Conservation (phyloP, 2,888 invertebrate genomes). For the Ectemnius continuus region DNA sequence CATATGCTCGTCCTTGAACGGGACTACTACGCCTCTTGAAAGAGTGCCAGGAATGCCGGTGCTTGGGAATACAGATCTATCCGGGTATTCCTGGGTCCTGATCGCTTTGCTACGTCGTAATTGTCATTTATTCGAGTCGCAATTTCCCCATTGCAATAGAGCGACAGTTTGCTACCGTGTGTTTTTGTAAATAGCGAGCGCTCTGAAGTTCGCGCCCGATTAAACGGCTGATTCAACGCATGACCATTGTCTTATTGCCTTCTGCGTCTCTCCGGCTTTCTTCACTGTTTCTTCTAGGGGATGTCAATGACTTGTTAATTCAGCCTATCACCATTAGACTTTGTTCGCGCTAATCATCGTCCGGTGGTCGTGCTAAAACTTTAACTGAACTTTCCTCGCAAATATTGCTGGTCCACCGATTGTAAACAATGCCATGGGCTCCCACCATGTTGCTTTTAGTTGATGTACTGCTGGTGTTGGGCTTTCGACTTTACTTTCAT, state of each 20-base stretch:
- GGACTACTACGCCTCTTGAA: conserved; percentile 6
- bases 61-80: background rate
- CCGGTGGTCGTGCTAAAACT: background rate
- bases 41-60: background rate
- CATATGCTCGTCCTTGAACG: conserved; percentile 17
- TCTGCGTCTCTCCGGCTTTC: no score
- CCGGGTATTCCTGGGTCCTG: background rate
- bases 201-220: no score
- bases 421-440: conserved; percentile 18
- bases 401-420: conserved; percentile 7
- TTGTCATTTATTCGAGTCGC: no score
- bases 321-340: no score
- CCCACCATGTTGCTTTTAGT: background rate
- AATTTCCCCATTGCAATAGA: no score
- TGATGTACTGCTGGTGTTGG: background rate
- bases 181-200: no score
- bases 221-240: no score
- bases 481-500: background rate
- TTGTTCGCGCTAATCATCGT: background rate
- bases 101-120: no score
- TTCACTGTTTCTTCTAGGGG: no score
- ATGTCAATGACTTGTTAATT: no score
- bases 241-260: no score
- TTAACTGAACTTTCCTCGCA: background rate
- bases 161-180: no score